Percentiles rank a stretch among this genome's conserved stretches.
Evolutionary conservation across 2,797 vertebrate species (phyloP).

Genomic region (Diceros bicornis): DNA sequence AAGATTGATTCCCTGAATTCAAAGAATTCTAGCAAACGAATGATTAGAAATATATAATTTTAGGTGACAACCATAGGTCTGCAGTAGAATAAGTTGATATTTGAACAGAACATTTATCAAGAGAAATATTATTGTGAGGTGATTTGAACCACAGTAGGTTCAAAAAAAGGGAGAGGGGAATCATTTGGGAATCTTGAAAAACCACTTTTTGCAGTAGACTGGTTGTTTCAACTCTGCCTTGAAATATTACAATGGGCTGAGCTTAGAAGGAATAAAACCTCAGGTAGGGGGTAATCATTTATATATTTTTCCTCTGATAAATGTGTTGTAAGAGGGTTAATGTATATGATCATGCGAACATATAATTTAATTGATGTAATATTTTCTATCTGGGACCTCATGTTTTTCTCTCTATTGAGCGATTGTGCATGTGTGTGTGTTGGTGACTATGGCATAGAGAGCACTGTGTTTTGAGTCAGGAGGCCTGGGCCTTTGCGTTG

Average conservation of each 20-base stretch:
- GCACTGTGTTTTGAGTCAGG: fast-evolving
- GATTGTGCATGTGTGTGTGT: fast-evolving
- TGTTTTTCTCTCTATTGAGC: background rate
- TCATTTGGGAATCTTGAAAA: background rate
- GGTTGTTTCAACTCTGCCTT: background rate
- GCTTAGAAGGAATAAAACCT: background rate
- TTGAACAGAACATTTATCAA: background rate
- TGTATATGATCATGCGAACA: background rate
- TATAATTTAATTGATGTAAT: background rate
- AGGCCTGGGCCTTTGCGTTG: background rate
- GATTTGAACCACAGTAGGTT: background rate
- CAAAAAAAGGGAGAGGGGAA: background rate
- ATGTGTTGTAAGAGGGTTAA: background rate
- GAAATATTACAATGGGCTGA: background rate
- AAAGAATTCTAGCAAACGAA: constrained; percentile 18
- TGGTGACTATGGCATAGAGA: fast-evolving
- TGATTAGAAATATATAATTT: constrained; percentile 23
- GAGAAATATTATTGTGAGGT: constrained; percentile 15
- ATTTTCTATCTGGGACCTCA: background rate
- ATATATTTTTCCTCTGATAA: background rate
- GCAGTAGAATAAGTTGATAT: background rate
- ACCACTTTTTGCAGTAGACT: background rate
- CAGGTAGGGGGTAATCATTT: background rate
- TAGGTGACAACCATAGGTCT: background rate
- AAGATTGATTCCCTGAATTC: background rate